A percentile compares a stretch with the other conserved stretches of the same genome.
Evolutionary conservation across 2,113 vertebrate genomes (phyloP).

Genomic region (Pavo muticus): DNA sequence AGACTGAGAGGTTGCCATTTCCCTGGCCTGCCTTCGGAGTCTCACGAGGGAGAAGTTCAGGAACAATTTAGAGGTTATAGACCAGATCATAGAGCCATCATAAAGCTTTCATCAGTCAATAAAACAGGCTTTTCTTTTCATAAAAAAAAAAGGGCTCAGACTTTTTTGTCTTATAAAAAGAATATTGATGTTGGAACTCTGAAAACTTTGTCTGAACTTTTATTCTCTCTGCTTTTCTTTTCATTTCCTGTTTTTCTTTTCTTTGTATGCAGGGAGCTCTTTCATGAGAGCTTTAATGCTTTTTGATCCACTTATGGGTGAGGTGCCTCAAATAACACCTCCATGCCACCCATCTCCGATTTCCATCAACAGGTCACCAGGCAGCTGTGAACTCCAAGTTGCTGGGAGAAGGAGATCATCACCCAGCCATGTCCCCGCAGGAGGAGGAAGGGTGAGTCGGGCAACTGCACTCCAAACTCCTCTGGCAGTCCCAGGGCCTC

Average conservation of each 20-base stretch:
- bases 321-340: slow-evolving; percentile 42
- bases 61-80: slow-evolving; percentile 74
- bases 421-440: background rate
- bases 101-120: slow-evolving; percentile 81
- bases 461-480: background rate
- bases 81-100: slow-evolving; percentile 68
- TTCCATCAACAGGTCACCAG: background rate
- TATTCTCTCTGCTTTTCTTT: slow-evolving; percentile 63
- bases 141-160: slow-evolving; percentile 48
- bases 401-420: background rate
- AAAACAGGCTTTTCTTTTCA: slow-evolving; percentile 73
- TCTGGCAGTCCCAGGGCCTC: background rate
- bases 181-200: slow-evolving; percentile 70
- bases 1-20: background rate
- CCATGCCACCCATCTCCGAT: background rate
- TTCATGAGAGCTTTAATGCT: slow-evolving; percentile 41
- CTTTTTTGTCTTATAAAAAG: slow-evolving; percentile 60
- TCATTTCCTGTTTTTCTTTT: slow-evolving; percentile 66
- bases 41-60: slow-evolving; percentile 49
- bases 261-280: background rate
- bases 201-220: slow-evolving; percentile 73
- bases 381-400: background rate
- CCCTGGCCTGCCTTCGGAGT: background rate
- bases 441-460: background rate
- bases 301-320: slow-evolving; percentile 33